These are phyloP conservation scores for Cyrtodaria siliqua DNA, from an alignment of 2,888 invertebrate genomes.

Conservation along the genomic window DNA sequence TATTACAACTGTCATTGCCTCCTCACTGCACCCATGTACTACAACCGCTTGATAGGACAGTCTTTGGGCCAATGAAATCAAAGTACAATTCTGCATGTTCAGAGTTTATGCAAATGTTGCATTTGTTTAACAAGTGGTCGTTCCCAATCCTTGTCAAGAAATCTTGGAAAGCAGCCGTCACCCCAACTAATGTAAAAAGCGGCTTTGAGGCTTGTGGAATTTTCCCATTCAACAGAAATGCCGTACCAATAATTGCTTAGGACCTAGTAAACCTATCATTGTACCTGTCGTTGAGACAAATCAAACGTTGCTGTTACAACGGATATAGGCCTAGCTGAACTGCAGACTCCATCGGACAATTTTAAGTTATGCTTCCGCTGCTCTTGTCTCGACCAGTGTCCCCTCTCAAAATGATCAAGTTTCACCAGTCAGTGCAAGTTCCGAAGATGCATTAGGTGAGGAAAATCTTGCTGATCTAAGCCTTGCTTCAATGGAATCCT, in stretches of 20 bases:
- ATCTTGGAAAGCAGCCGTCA: slow-evolving; percentile 45
- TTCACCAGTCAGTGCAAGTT: too few species aligned
- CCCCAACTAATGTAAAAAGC: slow-evolving; percentile 31
- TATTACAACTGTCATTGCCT: slow-evolving; percentile 57
- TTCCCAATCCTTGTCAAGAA: slow-evolving; percentile 35
- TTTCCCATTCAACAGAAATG: slow-evolving; percentile 21
- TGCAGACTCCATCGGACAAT: too few species aligned
- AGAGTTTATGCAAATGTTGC: background rate
- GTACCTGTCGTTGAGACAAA: too few species aligned
- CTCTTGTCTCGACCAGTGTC: too few species aligned
- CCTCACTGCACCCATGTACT: slow-evolving; percentile 50
- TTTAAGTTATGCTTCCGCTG: too few species aligned
- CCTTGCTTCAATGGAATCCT: too few species aligned
- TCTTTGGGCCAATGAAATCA: slow-evolving; percentile 5
- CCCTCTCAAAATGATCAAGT: too few species aligned
- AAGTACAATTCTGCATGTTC: slow-evolving; percentile 2
- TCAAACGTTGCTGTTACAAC: too few species aligned
- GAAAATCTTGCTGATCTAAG: too few species aligned
- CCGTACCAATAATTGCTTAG: slow-evolving; percentile 11
- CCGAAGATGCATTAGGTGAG: too few species aligned
- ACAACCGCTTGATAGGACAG: slow-evolving; percentile 15
- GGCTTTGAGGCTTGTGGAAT: slow-evolving; percentile 44
- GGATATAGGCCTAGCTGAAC: too few species aligned
- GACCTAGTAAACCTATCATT: slow-evolving; percentile 14
- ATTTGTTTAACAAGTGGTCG: slow-evolving; percentile 44